phyloP scores from a whole-genome alignment of 2,797 vertebrate species.

The Artibeus lituratus region DNA sequence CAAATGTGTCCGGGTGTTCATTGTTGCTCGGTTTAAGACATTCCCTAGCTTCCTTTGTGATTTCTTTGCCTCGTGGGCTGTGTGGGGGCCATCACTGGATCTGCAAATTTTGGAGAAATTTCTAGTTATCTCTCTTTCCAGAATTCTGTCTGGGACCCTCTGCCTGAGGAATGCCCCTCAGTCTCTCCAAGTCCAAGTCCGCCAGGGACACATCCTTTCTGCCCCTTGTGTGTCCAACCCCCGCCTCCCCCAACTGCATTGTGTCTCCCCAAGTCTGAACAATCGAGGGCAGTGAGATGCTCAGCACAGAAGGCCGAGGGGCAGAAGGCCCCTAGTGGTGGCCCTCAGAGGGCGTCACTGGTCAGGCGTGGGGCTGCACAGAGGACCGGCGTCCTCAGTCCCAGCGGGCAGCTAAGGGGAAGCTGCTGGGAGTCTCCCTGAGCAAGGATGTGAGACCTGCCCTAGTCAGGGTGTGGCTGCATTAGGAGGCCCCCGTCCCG shows the following conservation, averaged over 20 bases:
- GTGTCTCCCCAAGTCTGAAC: neutral
- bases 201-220: neutral
- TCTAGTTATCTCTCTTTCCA: neutral
- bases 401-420: neutral
- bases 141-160: neutral
- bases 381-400: neutral
- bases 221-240: neutral
- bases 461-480: neutral
- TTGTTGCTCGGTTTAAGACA: neutral
- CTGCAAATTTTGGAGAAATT: neutral
- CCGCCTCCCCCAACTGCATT: no score
- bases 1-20: accelerated
- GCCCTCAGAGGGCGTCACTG: neutral
- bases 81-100: neutral
- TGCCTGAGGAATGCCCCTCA: neutral
- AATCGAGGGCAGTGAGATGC: neutral
- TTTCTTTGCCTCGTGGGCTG: neutral
- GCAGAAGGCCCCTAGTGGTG: neutral
- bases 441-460: neutral
- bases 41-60: neutral
- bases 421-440: accelerated
- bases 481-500: accelerated
- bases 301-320: neutral
- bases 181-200: neutral
- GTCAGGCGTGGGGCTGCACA: neutral